These are phyloP conservation scores for Brachyopa scutellaris DNA, from an alignment of 2,888 invertebrate genomes.

Conservation along the genomic window DNA sequence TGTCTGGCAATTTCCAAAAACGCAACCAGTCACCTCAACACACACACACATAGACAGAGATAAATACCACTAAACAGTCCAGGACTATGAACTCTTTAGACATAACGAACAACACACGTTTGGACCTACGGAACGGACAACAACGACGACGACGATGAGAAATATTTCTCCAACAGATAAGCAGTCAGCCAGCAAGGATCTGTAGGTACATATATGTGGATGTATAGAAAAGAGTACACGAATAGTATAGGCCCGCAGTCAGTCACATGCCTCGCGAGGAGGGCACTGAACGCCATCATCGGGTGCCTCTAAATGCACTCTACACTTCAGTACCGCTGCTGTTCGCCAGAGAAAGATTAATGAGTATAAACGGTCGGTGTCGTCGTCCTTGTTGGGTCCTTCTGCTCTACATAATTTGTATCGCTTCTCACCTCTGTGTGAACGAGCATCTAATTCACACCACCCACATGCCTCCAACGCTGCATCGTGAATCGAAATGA, in stretches of 20 bases:
- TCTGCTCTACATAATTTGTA: conserved; percentile 63
- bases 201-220: conserved; percentile 1
- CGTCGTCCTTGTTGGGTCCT: conserved; percentile 57
- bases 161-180: conserved; percentile 44
- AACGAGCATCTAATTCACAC: conserved; percentile 31
- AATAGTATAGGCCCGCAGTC: conserved; percentile 28
- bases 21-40: conserved; percentile 43
- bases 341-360: conserved; percentile 55
- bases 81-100: conserved; percentile 59
- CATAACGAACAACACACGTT: conserved; percentile 41
- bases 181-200: conserved; percentile 24
- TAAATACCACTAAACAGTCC: conserved; percentile 30
- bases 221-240: background rate
- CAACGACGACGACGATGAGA: conserved; percentile 26
- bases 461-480: conserved; percentile 17
- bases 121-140: background rate
- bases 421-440: conserved; percentile 49
- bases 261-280: background rate
- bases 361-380: conserved; percentile 62
- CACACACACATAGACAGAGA: background rate
- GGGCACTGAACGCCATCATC: conserved; percentile 48
- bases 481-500: conserved; percentile 24
- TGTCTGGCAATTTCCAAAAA: conserved; percentile 71
- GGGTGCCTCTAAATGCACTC: conserved; percentile 50
- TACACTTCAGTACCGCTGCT: conserved; percentile 32